Base-by-base conservation (phyloP, 2,113 vertebrate species). In the Thalassarche chlororhynchos region DNA sequence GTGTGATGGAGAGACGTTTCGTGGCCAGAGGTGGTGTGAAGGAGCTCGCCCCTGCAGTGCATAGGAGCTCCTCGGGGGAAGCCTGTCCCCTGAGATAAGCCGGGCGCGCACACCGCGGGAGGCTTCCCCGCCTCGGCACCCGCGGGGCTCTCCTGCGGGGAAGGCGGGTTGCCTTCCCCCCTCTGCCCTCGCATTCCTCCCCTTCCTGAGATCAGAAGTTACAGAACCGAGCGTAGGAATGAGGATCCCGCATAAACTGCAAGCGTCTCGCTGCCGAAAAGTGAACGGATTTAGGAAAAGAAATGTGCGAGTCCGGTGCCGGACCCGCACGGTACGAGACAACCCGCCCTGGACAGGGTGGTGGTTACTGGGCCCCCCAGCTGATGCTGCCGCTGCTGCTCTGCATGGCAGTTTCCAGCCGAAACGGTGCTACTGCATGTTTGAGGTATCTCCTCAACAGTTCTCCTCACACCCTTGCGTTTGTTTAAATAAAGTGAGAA, bases 1-100 rank as follows among this genome's bases (percentile, higher is more conserved):
- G 71, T 87, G 92, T 85, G 96, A 97, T 95, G 82, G 93, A 47
- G 80, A 96, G 97, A 97, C 97, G 87, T 96, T 86, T 97, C 81
- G 62, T 55, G 95, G 80, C 84, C 94, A 89, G 93, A 81, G 96
- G 91, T 38, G 80, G 96, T 76, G 94, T 80, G 96, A 89, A 95
- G 95, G 83, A 61, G 88, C 87, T 93, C 32, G 79, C 72, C 80
- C 55, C 52, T 4, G 91, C 80, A 31, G 68, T 2, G 71, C 51
- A 4, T 13, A 32, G 66, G 15, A 80, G 47, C 80, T 89, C 77
- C 88, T 19, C 55, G 62, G 60, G 76, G 84, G 83, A 69, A 65
- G 61, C 7, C 62, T 11, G 69, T 84, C 91, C 88, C 6, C 29
- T 1, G 91, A 47, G 83, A 70, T 12, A 14, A 93, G 42, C 24